Conservation (phyloP, 2,797 vertebrate species). For the Schizopygopsis malacanthus region DNA sequence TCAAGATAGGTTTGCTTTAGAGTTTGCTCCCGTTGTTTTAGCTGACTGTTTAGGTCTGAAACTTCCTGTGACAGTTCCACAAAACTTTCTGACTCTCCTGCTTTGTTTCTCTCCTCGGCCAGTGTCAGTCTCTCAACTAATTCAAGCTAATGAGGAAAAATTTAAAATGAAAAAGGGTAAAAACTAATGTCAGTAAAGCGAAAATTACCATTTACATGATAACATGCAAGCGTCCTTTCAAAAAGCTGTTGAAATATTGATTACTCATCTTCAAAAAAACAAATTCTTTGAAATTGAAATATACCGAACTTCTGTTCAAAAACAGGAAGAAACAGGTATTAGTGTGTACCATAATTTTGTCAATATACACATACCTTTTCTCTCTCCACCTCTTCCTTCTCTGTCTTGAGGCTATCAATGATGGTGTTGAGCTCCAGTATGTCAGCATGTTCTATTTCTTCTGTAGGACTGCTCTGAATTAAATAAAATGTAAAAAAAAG, state of each 20-base stretch:
- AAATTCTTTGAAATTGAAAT: neutral
- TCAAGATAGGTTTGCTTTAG: slow-evolving; percentile 82
- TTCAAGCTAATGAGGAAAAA: slow-evolving; percentile 69
- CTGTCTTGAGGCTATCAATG: slow-evolving; percentile 77
- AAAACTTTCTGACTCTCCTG: slow-evolving; percentile 54
- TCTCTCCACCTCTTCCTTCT: slow-evolving; percentile 78
- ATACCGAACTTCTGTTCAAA: neutral
- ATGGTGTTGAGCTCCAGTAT: slow-evolving; percentile 82
- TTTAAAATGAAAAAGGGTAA: slow-evolving; percentile 11
- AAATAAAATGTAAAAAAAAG: neutral
- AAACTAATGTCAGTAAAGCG: neutral
- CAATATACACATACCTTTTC: slow-evolving; percentile 78
- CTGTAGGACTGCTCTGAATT: slow-evolving; percentile 68
- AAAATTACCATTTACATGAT: neutral
- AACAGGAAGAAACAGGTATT: neutral
- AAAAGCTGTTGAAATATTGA: neutral
- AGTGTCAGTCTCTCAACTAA: slow-evolving; percentile 73
- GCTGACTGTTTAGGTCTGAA: slow-evolving; percentile 77
- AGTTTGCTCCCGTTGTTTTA: slow-evolving; percentile 80
- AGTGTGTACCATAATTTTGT: neutral
- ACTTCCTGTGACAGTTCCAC: slow-evolving; percentile 67
- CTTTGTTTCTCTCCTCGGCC: slow-evolving; percentile 64
- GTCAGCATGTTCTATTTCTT: slow-evolving; percentile 80
- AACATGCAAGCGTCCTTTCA: neutral
- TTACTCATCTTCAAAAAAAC: neutral